phyloP scores from a whole-genome alignment of 2,113 vertebrate genomes.

The Channa maculata region DNA sequence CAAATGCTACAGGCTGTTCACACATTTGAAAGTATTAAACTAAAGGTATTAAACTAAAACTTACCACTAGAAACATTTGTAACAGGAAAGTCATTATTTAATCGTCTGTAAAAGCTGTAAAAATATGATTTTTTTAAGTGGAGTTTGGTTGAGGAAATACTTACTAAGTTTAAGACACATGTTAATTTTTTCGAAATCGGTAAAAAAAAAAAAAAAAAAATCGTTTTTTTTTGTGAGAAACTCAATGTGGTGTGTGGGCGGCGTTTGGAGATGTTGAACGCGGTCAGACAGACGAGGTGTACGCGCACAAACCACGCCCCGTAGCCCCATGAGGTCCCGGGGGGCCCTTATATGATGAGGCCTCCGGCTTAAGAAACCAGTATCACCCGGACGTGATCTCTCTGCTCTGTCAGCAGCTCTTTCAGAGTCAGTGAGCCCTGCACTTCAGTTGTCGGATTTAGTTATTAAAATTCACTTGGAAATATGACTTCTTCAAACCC shows the following conservation, averaged over 20 bases:
- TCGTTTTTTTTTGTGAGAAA: background rate
- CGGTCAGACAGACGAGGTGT: constrained; percentile 32
- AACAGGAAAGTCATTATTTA: background rate
- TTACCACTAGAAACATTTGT: background rate
- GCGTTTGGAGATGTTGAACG: constrained; percentile 21
- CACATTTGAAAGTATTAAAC: background rate
- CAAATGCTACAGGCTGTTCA: background rate
- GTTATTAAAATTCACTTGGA: constrained; percentile 31
- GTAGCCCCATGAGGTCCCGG: constrained; percentile 73
- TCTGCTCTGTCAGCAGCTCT: constrained; percentile 18
- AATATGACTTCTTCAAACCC: constrained; percentile 81
- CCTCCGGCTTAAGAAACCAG: constrained; percentile 14
- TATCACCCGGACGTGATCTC: constrained; percentile 29
- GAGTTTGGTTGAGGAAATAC: background rate
- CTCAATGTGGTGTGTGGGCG: constrained; percentile 2
- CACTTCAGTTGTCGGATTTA: constrained; percentile 17
- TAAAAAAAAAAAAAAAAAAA: background rate
- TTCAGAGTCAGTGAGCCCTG: background rate
- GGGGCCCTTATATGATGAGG: constrained; percentile 78
- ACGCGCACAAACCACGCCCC: constrained; percentile 59
- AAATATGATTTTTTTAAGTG: background rate
- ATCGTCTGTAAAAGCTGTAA: background rate
- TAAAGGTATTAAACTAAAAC: background rate
- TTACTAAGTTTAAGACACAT: fast-evolving
- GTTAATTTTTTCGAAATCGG: background rate